These are phyloP conservation scores for Rhinella marina DNA, from an alignment of 2,797 vertebrate genomes.

Conservation along the genomic window DNA sequence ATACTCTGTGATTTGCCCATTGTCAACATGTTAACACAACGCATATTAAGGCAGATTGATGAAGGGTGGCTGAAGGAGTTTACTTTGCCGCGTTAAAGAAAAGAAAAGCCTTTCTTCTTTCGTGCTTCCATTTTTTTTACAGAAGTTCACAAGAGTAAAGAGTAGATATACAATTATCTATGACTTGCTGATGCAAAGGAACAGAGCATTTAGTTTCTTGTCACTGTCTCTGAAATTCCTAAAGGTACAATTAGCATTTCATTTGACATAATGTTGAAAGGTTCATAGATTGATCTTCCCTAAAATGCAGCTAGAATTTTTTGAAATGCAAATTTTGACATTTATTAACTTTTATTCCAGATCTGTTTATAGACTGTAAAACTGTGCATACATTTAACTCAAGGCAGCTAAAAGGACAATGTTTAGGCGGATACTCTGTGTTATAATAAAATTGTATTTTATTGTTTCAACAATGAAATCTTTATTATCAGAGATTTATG, in stretches of 20 bases:
- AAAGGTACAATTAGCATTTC: constrained; percentile 99
- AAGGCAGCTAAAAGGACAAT: constrained; percentile 99
- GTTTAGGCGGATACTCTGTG: constrained; percentile 99
- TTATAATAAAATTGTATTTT: constrained; percentile 98
- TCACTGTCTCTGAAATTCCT: constrained; percentile 99
- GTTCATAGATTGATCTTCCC: constrained; percentile 99
- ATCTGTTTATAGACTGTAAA: constrained; percentile 99
- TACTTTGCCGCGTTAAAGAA: constrained; percentile 82
- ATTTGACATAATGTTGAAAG: constrained; percentile 99
- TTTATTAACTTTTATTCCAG: constrained; percentile 99
- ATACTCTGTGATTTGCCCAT: constrained; percentile 81
- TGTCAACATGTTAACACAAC: constrained; percentile 83
- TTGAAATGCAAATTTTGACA: constrained; percentile 99
- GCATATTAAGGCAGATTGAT: constrained; percentile 83
- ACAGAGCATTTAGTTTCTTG: constrained; percentile 99
- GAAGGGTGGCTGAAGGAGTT: constrained; percentile 82
- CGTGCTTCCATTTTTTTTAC: constrained; percentile 72
- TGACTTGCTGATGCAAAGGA: constrained; percentile 97
- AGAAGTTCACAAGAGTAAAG: constrained; percentile 85
- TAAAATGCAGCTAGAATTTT: constrained; percentile 94
- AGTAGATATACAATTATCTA: constrained; percentile 92
- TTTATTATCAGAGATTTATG: constrained; percentile 99
- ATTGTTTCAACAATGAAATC: constrained; percentile 98
- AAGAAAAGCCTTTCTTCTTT: constrained; percentile 80
- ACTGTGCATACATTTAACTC: constrained; percentile 98